A percentile compares a stretch with the other conserved stretches of the same genome.
phyloP scores from a whole-genome alignment of 1,140 invertebrate genomes.

The Dolichoris vasculosae region DNA sequence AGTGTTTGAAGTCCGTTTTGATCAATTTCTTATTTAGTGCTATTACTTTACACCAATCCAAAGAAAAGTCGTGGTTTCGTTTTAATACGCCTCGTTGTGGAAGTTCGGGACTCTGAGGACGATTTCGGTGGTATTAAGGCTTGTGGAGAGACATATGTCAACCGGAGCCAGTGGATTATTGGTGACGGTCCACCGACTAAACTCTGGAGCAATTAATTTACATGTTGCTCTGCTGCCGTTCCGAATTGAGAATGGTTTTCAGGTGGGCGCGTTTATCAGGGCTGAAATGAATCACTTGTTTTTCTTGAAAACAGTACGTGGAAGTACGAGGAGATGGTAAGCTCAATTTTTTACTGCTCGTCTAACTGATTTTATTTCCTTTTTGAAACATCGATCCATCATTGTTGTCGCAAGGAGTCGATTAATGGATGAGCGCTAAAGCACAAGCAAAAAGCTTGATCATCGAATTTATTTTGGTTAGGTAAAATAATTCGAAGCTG shows the following conservation, averaged over 20 bases:
- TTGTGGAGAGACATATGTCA: constrained; percentile 40
- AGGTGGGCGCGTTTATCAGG: background rate
- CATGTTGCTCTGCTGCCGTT: background rate
- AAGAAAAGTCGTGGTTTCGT: too few species aligned
- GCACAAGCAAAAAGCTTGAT: background rate
- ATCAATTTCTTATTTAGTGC: too few species aligned
- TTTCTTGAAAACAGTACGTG: background rate
- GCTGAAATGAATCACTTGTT: background rate
- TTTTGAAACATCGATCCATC: background rate
- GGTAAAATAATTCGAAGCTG: too few species aligned
- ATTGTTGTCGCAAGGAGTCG: background rate
- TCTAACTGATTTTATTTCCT: background rate
- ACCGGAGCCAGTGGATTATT: constrained; percentile 58
- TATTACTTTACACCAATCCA: too few species aligned
- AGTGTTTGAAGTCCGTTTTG: too few species aligned
- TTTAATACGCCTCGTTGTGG: background rate
- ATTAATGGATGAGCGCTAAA: background rate
- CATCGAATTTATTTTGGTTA: background rate
- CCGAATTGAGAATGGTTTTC: background rate
- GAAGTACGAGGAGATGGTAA: background rate
- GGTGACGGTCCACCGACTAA: constrained; percentile 56
- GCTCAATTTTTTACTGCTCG: too few species aligned
- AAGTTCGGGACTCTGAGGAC: background rate
- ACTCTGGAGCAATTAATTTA: constrained; percentile 56
- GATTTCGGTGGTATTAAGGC: background rate